Evolutionary conservation across 92 coral and sea anemone species (phyloP).

Genomic region (Palythoa grandiflora): DNA sequence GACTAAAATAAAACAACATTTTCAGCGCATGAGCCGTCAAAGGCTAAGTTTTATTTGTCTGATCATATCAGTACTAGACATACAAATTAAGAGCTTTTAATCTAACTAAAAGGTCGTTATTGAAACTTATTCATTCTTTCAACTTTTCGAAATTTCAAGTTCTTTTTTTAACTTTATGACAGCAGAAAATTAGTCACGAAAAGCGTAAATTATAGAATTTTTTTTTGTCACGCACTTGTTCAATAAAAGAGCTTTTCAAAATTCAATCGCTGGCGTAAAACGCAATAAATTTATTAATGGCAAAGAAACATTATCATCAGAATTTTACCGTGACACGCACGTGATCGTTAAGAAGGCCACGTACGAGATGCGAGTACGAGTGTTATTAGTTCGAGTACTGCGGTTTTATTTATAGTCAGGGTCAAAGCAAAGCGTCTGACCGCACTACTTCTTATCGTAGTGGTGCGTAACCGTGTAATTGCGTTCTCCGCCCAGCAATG

Average conservation of each 20-base stretch:
- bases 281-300: neutral
- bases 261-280: neutral
- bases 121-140: neutral
- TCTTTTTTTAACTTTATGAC: neutral
- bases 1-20: neutral
- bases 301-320: neutral
- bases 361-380: slow-evolving; percentile 9
- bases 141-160: neutral
- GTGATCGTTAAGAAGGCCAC: slow-evolving; percentile 32
- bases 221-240: neutral
- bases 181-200: neutral
- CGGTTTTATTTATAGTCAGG: slow-evolving; percentile 20
- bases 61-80: neutral
- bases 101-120: neutral
- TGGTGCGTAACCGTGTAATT: slow-evolving; percentile 44
- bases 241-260: neutral
- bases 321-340: slow-evolving; percentile 18
- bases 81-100: neutral
- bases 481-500: slow-evolving; percentile 46
- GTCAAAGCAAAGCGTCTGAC: slow-evolving; percentile 3
- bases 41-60: neutral
- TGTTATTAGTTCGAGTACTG: slow-evolving; percentile 5
- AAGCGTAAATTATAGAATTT: neutral
- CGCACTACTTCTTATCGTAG: neutral
- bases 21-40: neutral